Percentiles rank a stretch among this genome's conserved stretches.
Conservation (phyloP, 2,113 vertebrate species). For the Nyctibius bracteatus region DNA sequence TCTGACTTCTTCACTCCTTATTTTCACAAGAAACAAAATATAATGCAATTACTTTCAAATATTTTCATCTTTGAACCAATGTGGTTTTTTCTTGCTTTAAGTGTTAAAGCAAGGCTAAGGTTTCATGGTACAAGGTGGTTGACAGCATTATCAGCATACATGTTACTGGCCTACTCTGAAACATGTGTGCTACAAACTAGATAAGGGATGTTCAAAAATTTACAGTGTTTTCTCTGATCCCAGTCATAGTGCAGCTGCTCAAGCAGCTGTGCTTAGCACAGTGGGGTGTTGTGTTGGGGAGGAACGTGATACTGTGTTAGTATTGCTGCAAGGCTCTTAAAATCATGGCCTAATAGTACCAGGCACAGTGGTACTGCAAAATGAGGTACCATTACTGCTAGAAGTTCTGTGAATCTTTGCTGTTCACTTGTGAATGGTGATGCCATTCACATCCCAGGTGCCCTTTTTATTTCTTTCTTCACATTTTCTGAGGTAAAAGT, state of each 20-base stretch:
- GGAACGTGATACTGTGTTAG: background rate
- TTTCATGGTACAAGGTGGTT: background rate
- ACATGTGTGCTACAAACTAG: background rate
- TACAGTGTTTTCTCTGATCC: background rate
- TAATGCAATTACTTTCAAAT: fast-evolving
- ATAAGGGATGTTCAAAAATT: background rate
- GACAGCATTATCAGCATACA: background rate
- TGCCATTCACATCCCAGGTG: background rate
- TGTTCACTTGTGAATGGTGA: background rate
- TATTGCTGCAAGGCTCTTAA: background rate
- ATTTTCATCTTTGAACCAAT: background rate
- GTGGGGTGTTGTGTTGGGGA: fast-evolving
- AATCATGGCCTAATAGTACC: background rate
- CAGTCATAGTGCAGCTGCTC: slow-evolving; percentile 1
- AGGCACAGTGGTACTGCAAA: background rate
- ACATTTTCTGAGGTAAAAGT: background rate
- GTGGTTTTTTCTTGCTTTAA: background rate
- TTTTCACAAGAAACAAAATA: background rate
- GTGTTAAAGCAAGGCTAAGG: background rate
- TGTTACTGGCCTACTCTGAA: background rate
- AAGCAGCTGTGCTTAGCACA: background rate
- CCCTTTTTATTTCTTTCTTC: background rate
- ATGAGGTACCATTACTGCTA: background rate
- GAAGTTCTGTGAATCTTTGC: background rate
- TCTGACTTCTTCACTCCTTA: background rate